phyloP scores from a whole-genome alignment of 2,888 invertebrate genomes.

The Diaprepes abbreviatus region DNA sequence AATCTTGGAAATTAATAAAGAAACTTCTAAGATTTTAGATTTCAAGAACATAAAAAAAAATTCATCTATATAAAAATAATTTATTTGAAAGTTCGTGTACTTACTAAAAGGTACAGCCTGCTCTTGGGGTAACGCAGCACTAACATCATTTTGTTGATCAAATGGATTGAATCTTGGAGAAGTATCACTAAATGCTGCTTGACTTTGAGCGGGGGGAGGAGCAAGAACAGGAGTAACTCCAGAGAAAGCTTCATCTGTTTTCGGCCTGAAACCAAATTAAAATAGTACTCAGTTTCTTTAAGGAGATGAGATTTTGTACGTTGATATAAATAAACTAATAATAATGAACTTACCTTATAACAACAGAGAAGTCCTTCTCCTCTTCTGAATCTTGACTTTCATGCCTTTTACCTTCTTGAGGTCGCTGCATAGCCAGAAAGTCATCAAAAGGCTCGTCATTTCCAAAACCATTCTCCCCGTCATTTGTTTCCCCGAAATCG shows the following conservation, averaged over 20 bases:
- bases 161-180: constrained; percentile 85
- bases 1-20: too few relatives aligned
- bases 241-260: constrained; percentile 68
- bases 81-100: too few relatives aligned
- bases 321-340: background rate
- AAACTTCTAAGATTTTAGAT: too few relatives aligned
- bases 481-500: constrained; percentile 61
- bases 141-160: constrained; percentile 69
- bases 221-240: constrained; percentile 80
- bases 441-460: constrained; percentile 84
- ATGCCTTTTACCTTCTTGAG: constrained; percentile 75
- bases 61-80: too few relatives aligned
- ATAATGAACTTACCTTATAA: constrained; percentile 74
- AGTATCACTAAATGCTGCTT: constrained; percentile 70
- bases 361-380: constrained; percentile 84
- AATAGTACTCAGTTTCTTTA: too few relatives aligned
- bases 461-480: constrained; percentile 71
- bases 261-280: constrained; percentile 69
- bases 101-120: constrained; percentile 64
- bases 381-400: constrained; percentile 84
- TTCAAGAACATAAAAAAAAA: too few relatives aligned
- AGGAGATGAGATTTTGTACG: too few relatives aligned
- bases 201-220: constrained; percentile 74
- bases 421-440: constrained; percentile 85
- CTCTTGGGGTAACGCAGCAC: constrained; percentile 65